phyloP scores from a whole-genome alignment of 2,888 invertebrate genomes.

The Cetonia aurata region DNA sequence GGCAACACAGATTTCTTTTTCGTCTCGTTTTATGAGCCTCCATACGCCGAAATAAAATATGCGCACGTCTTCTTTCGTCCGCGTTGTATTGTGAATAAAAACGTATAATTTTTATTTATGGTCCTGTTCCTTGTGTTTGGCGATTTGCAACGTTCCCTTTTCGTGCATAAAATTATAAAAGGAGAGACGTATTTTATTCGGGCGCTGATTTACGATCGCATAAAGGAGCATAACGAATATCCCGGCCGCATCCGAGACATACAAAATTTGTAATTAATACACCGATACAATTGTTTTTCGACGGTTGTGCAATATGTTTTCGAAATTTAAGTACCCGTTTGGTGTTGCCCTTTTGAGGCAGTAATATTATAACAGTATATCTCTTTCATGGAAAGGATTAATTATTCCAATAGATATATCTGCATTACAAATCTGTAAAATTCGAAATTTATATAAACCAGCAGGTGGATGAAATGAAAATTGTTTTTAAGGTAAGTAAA shows the following conservation, averaged over 20 bases:
- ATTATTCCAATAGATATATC: too few species aligned
- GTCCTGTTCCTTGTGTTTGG: constrained; percentile 51
- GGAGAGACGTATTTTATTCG: constrained; percentile 44
- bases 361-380: constrained; percentile 7
- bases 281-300: constrained; percentile 28
- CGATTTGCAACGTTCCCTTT: constrained; percentile 52
- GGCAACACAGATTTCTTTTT: constrained; percentile 26
- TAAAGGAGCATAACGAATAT: constrained; percentile 41
- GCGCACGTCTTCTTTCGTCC: constrained; percentile 42
- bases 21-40: constrained; percentile 31
- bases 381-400: too few species aligned
- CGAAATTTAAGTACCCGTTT: constrained; percentile 13
- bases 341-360: neutral
- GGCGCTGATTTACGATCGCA: constrained; percentile 43
- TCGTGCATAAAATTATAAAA: constrained; percentile 45
- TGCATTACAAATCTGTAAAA: too few species aligned
- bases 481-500: too few species aligned
- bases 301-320: constrained; percentile 17
- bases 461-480: too few species aligned
- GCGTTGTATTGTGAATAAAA: constrained; percentile 50
- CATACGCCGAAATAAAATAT: constrained; percentile 40
- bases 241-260: constrained; percentile 14
- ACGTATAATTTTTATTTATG: constrained; percentile 53
- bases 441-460: too few species aligned
- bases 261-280: constrained; percentile 39